Percentiles rank a stretch among this genome's conserved stretches.
These are phyloP conservation scores for Heliconius erato DNA, from an alignment of 2,888 invertebrate species.

Conservation along the genomic window DNA sequence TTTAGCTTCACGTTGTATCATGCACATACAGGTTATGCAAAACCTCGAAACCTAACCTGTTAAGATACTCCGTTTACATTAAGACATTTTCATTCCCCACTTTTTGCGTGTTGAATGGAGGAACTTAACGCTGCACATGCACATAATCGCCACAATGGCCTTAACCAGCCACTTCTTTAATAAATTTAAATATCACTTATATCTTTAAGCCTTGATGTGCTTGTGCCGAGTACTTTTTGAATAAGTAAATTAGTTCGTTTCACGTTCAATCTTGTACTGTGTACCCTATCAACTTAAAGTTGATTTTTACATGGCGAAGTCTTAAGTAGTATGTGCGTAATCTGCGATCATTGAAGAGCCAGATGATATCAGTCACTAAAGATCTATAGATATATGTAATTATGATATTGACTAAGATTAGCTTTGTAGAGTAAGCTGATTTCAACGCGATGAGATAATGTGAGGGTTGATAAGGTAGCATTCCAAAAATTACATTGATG, in stretches of 20 bases:
- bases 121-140: no score
- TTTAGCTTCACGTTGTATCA: no score
- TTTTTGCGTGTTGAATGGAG: no score
- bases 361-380: conserved; percentile 39
- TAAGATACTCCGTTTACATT: no score
- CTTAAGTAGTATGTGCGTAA: conserved; percentile 43
- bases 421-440: conserved; percentile 38
- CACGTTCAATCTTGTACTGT: conserved; percentile 4
- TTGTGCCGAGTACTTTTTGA: conserved; percentile 3
- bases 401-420: conserved; percentile 54
- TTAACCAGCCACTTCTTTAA: background rate
- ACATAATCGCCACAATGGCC: no score
- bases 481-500: background rate
- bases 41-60: no score
- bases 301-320: background rate
- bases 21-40: background rate
- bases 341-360: conserved; percentile 46
- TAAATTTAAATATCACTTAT: conserved; percentile 15
- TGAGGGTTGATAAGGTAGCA: conserved; percentile 31
- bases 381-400: conserved; percentile 41
- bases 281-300: background rate
- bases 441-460: conserved; percentile 39
- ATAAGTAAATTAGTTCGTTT: conserved; percentile 17
- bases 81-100: background rate
- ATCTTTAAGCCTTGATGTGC: conserved; percentile 1